These are phyloP conservation scores for Hyla sarda DNA, from an alignment of 2,113 vertebrate genomes.

Conservation along the genomic window DNA sequence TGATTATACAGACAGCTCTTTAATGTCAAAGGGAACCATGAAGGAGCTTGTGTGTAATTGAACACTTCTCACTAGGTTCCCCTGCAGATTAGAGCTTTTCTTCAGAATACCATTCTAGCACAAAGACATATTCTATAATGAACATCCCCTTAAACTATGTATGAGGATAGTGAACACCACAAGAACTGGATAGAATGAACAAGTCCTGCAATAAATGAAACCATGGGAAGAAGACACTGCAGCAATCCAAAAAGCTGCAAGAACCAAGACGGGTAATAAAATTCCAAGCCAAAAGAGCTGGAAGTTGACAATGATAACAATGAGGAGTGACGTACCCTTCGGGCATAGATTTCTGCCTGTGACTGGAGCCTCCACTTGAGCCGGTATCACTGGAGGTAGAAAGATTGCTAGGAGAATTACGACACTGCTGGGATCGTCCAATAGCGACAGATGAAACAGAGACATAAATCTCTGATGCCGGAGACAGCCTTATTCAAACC, in stretches of 20 bases:
- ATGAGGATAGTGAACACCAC: neutral
- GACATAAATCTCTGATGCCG: conserved; percentile 90
- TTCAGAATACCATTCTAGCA: too few relatives aligned
- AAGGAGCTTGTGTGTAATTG: too few relatives aligned
- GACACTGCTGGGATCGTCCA: conserved; percentile 84
- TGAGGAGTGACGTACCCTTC: conserved; percentile 80
- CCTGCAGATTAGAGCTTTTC: neutral
- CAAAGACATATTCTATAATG: neutral
- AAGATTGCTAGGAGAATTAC: conserved; percentile 84
- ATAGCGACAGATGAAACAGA: conserved; percentile 88
- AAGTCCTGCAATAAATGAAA: neutral
- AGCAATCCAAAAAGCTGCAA: neutral
- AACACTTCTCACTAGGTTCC: too few relatives aligned
- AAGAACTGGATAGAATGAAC: neutral
- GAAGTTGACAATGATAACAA: neutral
- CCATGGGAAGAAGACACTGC: neutral
- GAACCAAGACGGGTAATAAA: neutral
- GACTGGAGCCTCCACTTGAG: conserved; percentile 81
- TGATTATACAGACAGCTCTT: too few relatives aligned
- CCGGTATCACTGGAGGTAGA: conserved; percentile 87
- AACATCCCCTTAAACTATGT: neutral
- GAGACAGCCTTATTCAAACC: conserved; percentile 80
- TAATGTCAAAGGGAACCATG: neutral
- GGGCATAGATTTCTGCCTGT: conserved; percentile 90
- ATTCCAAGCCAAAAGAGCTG: neutral